A percentile compares a stretch with the other conserved stretches of the same genome.
These are phyloP conservation scores for Octonoba sinensis DNA, from an alignment of 2,888 invertebrate genomes.

Conservation along the genomic window DNA sequence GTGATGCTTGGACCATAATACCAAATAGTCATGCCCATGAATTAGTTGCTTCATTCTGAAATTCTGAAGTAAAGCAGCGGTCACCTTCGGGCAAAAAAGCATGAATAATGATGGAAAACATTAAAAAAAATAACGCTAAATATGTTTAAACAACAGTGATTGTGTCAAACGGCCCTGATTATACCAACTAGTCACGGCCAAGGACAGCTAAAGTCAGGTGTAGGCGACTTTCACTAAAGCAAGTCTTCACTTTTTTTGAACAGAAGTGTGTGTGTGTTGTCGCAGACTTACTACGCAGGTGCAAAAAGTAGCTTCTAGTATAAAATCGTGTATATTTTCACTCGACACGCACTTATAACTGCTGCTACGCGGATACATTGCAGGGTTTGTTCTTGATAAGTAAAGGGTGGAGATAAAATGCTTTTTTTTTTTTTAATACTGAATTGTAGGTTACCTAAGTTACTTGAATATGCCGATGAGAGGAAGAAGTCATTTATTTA, in stretches of 20 bases:
- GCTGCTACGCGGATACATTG: neutral
- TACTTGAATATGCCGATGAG: conserved; percentile 18
- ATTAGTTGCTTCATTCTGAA: too few relatives aligned
- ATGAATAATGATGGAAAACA: conserved; percentile 27
- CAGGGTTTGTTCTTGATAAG: neutral
- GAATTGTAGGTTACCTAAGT: conserved; percentile 5
- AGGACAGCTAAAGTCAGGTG: conserved; percentile 55
- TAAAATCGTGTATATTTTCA: conserved; percentile 19
- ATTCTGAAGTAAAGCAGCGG: neutral
- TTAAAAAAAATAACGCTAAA: conserved; percentile 15
- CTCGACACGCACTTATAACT: conserved; percentile 22
- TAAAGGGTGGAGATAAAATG: conserved; percentile 34
- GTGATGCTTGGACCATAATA: too few relatives aligned
- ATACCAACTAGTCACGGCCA: conserved; percentile 52
- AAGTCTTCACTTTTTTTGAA: conserved; percentile 24
- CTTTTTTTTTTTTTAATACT: conserved; percentile 23
- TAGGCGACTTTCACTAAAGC: conserved; percentile 36
- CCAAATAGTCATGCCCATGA: too few relatives aligned
- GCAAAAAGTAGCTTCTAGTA: conserved; percentile 27
- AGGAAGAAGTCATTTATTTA: neutral
- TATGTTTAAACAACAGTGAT: conserved; percentile 27
- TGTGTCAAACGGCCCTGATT: conserved; percentile 46
- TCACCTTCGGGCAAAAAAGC: conserved; percentile 33
- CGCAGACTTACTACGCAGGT: conserved; percentile 47
- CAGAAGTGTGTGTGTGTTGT: conserved; percentile 19